Conservation (phyloP, 2,113 vertebrate species). For the Dromas ardeola region DNA sequence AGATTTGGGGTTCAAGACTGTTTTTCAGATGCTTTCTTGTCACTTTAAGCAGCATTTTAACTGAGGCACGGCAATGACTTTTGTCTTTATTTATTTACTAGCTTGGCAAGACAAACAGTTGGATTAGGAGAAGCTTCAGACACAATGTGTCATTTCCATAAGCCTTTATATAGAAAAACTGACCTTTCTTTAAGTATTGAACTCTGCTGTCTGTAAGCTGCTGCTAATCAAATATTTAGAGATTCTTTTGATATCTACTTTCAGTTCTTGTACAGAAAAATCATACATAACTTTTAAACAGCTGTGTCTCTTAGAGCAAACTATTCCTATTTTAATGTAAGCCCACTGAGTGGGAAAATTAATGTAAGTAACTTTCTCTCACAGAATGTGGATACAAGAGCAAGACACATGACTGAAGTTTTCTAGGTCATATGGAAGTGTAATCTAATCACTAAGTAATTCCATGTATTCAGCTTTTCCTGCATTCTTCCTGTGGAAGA, state of each 20-base stretch:
- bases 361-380: neutral
- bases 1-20: neutral
- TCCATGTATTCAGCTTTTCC: slow-evolving; percentile 15
- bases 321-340: neutral
- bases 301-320: neutral
- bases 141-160: neutral
- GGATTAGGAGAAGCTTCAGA: slow-evolving; percentile 31
- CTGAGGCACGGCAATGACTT: neutral
- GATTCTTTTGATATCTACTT: slow-evolving; percentile 27
- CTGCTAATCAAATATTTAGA: slow-evolving; percentile 68
- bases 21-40: slow-evolving; percentile 28
- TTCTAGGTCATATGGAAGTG: neutral
- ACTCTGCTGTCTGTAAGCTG: neutral
- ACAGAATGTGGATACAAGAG: neutral
- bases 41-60: slow-evolving; percentile 25
- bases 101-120: slow-evolving; percentile 15
- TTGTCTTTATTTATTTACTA: slow-evolving; percentile 21
- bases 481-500: neutral
- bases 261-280: neutral
- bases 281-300: neutral
- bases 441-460: neutral
- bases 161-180: slow-evolving; percentile 15
- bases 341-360: neutral
- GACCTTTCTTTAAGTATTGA: neutral
- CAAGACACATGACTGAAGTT: neutral